phyloP scores from a whole-genome alignment of 1,140 invertebrate genomes.

The Sinella curviseta region DNA sequence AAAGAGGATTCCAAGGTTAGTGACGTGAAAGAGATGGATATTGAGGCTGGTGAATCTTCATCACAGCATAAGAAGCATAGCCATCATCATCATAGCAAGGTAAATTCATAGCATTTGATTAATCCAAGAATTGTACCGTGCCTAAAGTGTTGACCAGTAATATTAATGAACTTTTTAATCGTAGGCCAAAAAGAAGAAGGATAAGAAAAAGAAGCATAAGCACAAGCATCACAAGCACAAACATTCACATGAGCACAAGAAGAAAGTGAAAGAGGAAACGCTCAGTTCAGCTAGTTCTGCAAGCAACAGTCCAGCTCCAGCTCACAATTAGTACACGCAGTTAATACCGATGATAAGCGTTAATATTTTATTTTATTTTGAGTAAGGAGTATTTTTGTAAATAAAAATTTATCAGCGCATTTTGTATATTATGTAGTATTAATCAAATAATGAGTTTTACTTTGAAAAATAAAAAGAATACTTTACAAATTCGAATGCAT shows the following conservation, averaged over 20 bases:
- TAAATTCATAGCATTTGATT: constrained; percentile 31
- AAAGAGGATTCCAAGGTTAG: neutral
- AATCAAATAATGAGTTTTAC: too few relatives aligned
- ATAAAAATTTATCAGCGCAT: neutral
- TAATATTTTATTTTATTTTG: neutral
- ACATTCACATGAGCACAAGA: constrained; percentile 57
- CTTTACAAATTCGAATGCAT: neutral
- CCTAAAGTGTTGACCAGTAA: constrained; percentile 23
- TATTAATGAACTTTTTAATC: constrained; percentile 49
- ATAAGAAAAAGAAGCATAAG: constrained; percentile 79
- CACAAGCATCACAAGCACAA: constrained; percentile 59
- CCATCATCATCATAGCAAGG: constrained; percentile 48
- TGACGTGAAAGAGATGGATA: constrained; percentile 16
- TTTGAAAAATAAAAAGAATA: too few relatives aligned
- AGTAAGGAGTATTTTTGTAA: neutral
- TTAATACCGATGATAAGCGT: neutral
- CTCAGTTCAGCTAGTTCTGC: constrained; percentile 65
- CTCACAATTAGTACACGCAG: neutral
- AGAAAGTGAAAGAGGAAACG: constrained; percentile 62
- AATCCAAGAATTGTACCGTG: too few relatives aligned
- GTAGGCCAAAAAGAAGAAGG: constrained; percentile 75
- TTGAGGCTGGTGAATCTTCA: constrained; percentile 13
- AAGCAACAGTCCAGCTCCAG: constrained; percentile 46
- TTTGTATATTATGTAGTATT: neutral
- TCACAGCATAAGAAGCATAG: constrained; percentile 39